A percentile compares a stretch with the other conserved stretches of the same genome.
Evolutionary conservation across 2,113 vertebrate genomes (phyloP).

Genomic region (Corapipo altera): DNA sequence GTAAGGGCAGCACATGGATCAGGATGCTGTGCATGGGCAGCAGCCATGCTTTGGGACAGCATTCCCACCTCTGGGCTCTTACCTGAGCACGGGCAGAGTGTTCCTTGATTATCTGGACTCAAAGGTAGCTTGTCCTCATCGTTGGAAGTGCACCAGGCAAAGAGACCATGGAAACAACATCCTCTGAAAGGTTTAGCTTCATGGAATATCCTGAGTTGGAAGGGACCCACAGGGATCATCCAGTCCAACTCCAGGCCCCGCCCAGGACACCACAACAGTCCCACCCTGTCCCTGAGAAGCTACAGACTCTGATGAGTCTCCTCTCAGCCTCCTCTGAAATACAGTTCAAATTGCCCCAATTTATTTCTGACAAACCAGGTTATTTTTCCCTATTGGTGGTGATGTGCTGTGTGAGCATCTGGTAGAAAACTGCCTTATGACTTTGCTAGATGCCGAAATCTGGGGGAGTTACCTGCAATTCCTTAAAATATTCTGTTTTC

Average conservation of each 20-base stretch:
- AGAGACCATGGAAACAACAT: neutral
- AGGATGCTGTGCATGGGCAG: neutral
- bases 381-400: neutral
- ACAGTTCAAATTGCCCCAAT: neutral
- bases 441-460: neutral
- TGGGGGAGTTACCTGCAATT: too few relatives aligned
- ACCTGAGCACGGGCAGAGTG: accelerated
- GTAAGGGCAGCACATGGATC: neutral
- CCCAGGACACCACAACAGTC: too few relatives aligned
- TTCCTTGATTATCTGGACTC: neutral
- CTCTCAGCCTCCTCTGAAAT: neutral
- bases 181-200: neutral
- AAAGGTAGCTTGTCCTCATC: accelerated
- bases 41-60: neutral
- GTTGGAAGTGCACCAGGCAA: neutral
- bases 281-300: too few relatives aligned
- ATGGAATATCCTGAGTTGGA: too few relatives aligned
- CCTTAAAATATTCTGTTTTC: neutral
- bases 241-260: too few relatives aligned
- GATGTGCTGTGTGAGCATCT: neutral
- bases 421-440: neutral
- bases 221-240: too few relatives aligned
- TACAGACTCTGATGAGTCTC: too few relatives aligned
- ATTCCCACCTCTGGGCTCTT: neutral
- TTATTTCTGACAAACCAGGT: neutral